A percentile compares a stretch with the other conserved stretches of the same genome.
These are phyloP conservation scores for Neoaliturus tenellus DNA, from an alignment of 2,888 invertebrate species.

Conservation along the genomic window DNA sequence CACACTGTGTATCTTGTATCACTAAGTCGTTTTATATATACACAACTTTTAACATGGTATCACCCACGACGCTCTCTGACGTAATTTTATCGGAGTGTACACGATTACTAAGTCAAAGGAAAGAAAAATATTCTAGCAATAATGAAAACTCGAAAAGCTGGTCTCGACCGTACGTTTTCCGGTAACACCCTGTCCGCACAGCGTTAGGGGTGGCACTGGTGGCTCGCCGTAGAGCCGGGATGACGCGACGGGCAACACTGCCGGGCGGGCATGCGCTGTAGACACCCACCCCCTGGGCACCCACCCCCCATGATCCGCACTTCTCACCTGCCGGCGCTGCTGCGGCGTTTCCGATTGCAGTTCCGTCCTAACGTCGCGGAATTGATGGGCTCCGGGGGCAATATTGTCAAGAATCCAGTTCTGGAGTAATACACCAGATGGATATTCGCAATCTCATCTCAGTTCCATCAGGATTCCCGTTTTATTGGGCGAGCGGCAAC, in stretches of 20 bases:
- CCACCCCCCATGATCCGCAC: neutral
- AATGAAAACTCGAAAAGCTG: neutral
- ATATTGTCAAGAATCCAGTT: slow-evolving; percentile 39
- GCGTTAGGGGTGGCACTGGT: neutral
- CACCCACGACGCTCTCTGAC: no score
- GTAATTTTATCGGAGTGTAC: no score
- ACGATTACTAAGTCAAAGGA: no score
- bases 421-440: slow-evolving; percentile 39
- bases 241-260: neutral
- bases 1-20: no score
- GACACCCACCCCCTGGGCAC: neutral
- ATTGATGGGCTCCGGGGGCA: slow-evolving; percentile 27
- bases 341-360: slow-evolving; percentile 20
- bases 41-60: no score
- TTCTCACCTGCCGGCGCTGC: slow-evolving; percentile 1
- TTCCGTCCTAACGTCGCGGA: slow-evolving; percentile 18
- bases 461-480: neutral
- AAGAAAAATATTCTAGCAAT: no score
- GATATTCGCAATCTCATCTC: slow-evolving; percentile 34
- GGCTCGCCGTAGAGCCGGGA: neutral
- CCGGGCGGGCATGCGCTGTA: neutral
- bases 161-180: neutral
- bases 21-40: no score
- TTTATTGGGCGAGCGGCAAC: neutral
- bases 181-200: neutral